These are phyloP conservation scores for Ateles fusciceps DNA, from an alignment of 2,797 vertebrate species.

Conservation along the genomic window DNA sequence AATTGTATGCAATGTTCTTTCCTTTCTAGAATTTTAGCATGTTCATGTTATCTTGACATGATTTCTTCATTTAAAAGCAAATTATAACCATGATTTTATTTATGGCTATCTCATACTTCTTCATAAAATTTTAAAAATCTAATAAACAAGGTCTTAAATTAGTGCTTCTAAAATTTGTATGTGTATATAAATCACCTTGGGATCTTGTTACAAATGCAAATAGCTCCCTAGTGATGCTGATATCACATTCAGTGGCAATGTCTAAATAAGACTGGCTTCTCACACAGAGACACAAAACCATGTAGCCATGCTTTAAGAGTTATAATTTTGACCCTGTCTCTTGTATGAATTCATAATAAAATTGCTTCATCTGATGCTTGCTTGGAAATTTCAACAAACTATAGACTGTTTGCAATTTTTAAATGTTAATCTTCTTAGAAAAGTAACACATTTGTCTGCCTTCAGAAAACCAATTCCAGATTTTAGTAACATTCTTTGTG, in stretches of 20 bases:
- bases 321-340: background rate
- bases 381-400: background rate
- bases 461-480: background rate
- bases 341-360: constrained; percentile 14
- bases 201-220: background rate
- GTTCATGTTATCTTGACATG: background rate
- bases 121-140: background rate
- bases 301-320: background rate
- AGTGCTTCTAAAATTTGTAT: background rate
- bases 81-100: constrained; percentile 3
- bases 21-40: constrained; percentile 31
- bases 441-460: background rate
- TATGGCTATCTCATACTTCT: background rate
- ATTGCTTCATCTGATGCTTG: background rate
- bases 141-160: background rate
- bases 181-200: background rate
- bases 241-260: background rate
- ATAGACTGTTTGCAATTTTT: background rate
- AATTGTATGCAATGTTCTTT: background rate
- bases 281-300: background rate
- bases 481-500: background rate
- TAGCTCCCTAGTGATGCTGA: background rate
- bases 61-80: constrained; percentile 49
- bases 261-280: background rate
- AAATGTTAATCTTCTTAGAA: background rate